Base-by-base conservation (phyloP, 2,797 vertebrate species). In the Cetoscarus ocellatus region DNA sequence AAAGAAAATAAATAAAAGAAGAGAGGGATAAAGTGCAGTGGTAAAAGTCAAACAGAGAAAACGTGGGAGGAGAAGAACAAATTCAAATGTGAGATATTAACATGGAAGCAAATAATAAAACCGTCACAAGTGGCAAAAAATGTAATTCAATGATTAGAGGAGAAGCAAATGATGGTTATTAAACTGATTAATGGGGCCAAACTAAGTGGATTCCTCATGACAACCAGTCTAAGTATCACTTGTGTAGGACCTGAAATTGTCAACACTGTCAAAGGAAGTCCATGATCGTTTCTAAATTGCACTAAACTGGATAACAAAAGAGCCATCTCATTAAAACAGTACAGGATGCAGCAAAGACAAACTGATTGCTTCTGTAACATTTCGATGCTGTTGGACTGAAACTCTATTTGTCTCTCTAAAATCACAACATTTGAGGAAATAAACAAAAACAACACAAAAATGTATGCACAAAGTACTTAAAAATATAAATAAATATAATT, bases 1-100 rank as follows among this genome's bases (percentile, higher is more conserved):
- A 43, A 34, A 72, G 13, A 45, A 34, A 69, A 48, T n/a, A n/a
- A n/a, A n/a, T 39, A 53, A 61, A 57, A 53, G 12, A 58, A 69
- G 44, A 75, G 51, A 80, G 61, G 58, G 66, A 86, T 76, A 89
- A 74, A 53, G 82, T 80, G 78, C 65, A 82, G 78, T 77, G 69
- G 65, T 19, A 69, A 59, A 74, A 73, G 60, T 67, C 43, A 74
- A 82, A 88, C 11, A 74, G 79, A 85, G 50, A 65, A 75, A 38
- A 86, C 19, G 44, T 47, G 40, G 57, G 44, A 73, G 51, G n/a
- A 83, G 67, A 34, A 73, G 48, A 70, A 61, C 52, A 47, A 83
- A 12, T 73, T 3, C 27, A 27, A 27, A 77, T 62, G 67, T 75
- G 63, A 80, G 80, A 82, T 43, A 86, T 80, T 72, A 75, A 75